Evolutionary conservation across 2,113 vertebrate species (phyloP).

Genomic region (Charadrius vociferus): DNA sequence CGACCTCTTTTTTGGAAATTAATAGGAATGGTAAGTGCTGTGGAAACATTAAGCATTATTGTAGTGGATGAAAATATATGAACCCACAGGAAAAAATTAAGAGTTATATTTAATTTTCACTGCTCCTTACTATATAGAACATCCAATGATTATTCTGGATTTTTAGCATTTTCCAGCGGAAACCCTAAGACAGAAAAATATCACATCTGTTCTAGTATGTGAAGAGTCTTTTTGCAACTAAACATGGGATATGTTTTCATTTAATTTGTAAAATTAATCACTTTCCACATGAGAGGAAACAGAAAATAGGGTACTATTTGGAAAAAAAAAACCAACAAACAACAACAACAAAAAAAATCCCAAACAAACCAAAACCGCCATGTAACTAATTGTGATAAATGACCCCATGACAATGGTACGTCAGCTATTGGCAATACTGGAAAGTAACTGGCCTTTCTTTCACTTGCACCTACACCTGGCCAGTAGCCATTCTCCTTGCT

Average conservation of each 20-base stretch:
- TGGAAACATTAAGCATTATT: background rate
- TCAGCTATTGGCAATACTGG: background rate
- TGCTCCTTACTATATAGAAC: background rate
- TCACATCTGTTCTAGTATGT: background rate
- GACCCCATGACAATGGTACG: background rate
- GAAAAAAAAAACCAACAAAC: background rate
- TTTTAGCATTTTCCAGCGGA: background rate
- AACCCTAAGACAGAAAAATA: background rate
- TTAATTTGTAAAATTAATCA: background rate
- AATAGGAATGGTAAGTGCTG: background rate
- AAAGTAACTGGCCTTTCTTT: background rate
- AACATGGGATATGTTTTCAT: background rate
- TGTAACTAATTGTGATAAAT: background rate
- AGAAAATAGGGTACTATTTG: background rate
- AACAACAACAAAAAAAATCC: background rate
- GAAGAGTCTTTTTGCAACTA: background rate
- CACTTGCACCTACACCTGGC: background rate
- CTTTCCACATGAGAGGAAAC: background rate
- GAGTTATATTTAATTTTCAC: background rate
- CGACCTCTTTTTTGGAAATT: background rate
- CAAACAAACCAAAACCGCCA: background rate
- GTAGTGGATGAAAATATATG: background rate
- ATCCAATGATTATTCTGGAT: background rate
- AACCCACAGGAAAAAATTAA: background rate
- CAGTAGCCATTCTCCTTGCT: background rate